Evolutionary conservation across 2,888 invertebrate species (phyloP).

Genomic region (Lithodes maja): DNA sequence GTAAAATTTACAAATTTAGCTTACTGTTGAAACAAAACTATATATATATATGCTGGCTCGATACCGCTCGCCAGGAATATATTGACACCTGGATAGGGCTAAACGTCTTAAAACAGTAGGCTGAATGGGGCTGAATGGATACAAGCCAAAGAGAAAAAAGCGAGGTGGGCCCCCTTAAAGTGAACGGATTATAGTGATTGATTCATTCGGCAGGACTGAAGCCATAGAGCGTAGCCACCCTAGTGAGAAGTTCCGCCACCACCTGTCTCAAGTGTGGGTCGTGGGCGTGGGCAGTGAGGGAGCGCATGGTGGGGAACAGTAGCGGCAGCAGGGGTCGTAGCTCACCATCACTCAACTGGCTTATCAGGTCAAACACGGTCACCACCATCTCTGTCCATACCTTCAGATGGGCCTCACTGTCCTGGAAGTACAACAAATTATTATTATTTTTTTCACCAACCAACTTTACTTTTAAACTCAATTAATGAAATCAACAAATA

Average conservation of each 20-base stretch:
- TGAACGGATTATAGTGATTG: neutral
- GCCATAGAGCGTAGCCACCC: constrained; percentile 77
- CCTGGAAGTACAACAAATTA: constrained; percentile 77
- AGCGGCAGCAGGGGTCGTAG: constrained; percentile 79
- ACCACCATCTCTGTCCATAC: constrained; percentile 91
- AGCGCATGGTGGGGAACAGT: constrained; percentile 78
- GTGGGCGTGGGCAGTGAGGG: constrained; percentile 78
- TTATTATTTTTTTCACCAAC: neutral
- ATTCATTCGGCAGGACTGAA: constrained; percentile 73
- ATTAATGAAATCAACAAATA: too few species aligned
- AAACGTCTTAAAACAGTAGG: too few species aligned
- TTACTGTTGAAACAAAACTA: too few species aligned
- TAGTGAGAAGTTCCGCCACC: constrained; percentile 78
- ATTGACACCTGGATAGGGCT: too few species aligned
- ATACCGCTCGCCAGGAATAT: too few species aligned
- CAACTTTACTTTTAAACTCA: neutral
- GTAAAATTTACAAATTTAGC: too few species aligned
- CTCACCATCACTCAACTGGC: constrained; percentile 77
- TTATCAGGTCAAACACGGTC: constrained; percentile 87
- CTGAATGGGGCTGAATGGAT: too few species aligned
- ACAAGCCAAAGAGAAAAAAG: too few species aligned
- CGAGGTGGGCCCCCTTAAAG: neutral
- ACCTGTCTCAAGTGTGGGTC: constrained; percentile 78
- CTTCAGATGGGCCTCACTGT: constrained; percentile 88
- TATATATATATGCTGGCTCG: too few species aligned